Base-by-base conservation (phyloP, 1,140 invertebrate genomes). In the Ips typographus region DNA sequence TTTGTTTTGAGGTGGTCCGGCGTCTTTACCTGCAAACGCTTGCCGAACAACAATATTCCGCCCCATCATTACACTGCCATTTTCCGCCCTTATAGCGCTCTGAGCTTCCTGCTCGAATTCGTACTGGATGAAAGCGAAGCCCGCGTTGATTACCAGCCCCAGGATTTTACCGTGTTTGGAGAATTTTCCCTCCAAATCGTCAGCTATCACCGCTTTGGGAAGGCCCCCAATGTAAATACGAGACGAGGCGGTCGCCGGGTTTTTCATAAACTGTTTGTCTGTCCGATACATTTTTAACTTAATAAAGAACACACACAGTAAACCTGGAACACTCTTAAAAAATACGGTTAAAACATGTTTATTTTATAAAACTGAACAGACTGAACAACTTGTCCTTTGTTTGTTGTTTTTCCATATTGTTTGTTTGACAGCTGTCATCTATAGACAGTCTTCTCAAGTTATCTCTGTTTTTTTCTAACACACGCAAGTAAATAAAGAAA, bases 51-150 rank as follows among this genome's bases (percentile, higher is more conserved):
- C 84, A 69, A 93, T 78, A 73, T 83, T 84, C 78, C 87, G 86
- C 2, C 90, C 90, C 79, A 90, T 88, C 68, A 93, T 87, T 49
- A 88, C 81, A 57, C 85, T 84, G 4, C 87, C 88, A 80, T 90
- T 85, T 71, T 91, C 88, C 66, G 86, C 85, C 57, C 84, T 78
- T 40, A 94, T 91, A 59, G 92, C 92, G 70, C 85, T 84, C 60
- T 87, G 85, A 3, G 91, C 93, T 77, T 88, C 83, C 37, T 85
- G 82, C 75, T 94, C 92, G 49, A 84, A 83, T 58, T 90, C 89
- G 83, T 89, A 95, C 75, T 95, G 93, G 3, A 95, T 88, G 81
- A 95, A 95, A 47, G 90, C 93, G 83, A 93, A 95, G 39, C 91
- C 88, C 74, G 87, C 86, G 72, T 92, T 90, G 36, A 91, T 82